Percentiles rank a stretch among this genome's conserved stretches.
Conservation (phyloP, 2,888 invertebrate species). For the Eristalis intricaria region DNA sequence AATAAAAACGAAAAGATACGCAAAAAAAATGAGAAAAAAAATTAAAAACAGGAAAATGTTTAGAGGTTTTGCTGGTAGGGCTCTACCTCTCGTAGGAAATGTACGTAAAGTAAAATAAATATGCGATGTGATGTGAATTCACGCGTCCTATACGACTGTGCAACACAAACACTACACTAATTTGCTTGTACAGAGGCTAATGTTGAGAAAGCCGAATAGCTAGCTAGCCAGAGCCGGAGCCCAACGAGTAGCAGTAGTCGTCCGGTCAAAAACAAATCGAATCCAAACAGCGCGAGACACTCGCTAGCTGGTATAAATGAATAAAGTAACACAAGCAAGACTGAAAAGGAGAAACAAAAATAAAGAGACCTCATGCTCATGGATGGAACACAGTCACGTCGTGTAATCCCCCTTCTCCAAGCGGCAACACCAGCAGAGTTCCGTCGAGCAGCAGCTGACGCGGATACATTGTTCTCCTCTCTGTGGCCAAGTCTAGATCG, state of each 20-base stretch:
- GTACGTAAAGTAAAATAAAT: conserved; percentile 68
- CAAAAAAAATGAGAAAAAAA: conserved; percentile 23
- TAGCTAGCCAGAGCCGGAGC: conserved; percentile 40
- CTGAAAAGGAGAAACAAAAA: conserved; percentile 18
- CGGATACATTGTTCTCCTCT: conserved; percentile 46
- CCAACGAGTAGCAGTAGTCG: conserved; percentile 52
- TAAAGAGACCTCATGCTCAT: conserved; percentile 6
- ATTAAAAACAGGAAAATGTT: conserved; percentile 5
- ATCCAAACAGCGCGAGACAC: conserved; percentile 63
- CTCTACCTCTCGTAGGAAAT: conserved; percentile 42
- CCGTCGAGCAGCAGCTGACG: conserved; percentile 46
- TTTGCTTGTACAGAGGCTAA: conserved; percentile 75
- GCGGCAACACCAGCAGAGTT: background rate
- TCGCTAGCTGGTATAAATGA: conserved; percentile 64
- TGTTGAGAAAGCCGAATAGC: conserved; percentile 74
- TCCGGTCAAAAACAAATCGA: conserved; percentile 60
- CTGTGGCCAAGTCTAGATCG: conserved; percentile 52
- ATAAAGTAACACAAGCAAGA: conserved; percentile 44
- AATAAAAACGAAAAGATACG: conserved; percentile 6
- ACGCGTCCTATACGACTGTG: conserved; percentile 74
- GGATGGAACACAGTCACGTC: conserved; percentile 1
- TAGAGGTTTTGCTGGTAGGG: conserved; percentile 19
- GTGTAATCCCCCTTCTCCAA: conserved; percentile 56
- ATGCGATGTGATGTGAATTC: conserved; percentile 62
- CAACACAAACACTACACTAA: conserved; percentile 78